Evolutionary conservation across 2,888 invertebrate species (phyloP).

Genomic region (Athalia cordata): DNA sequence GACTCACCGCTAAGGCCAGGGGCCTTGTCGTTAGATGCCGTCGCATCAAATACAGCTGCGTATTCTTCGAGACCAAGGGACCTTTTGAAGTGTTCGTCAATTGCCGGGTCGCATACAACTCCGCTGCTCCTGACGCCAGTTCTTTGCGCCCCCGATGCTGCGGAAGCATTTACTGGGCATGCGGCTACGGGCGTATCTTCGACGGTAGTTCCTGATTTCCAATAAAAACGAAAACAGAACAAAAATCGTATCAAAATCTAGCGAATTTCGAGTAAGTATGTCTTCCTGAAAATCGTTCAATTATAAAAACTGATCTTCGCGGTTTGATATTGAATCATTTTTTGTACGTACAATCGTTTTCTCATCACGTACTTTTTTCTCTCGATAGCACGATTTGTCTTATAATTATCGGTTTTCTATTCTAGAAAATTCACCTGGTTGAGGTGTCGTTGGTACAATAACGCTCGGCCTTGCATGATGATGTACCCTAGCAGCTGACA

Average conservation of each 20-base stretch:
- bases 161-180: constrained; percentile 66
- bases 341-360: too few species aligned
- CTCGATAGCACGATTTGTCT: background rate
- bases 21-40: constrained; percentile 66
- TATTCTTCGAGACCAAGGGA: constrained; percentile 86
- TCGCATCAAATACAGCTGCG: constrained; percentile 70
- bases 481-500: constrained; percentile 68
- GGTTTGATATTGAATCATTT: too few species aligned
- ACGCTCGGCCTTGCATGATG: constrained; percentile 70
- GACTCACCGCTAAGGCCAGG: constrained; percentile 69
- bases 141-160: constrained; percentile 59
- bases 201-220: constrained; percentile 64
- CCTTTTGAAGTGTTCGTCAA: constrained; percentile 96
- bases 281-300: too few species aligned
- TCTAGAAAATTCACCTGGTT: constrained; percentile 58
- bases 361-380: background rate
- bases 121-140: constrained; percentile 66
- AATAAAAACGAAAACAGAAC: too few species aligned
- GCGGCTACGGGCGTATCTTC: constrained; percentile 69
- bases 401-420: constrained; percentile 27
- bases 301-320: too few species aligned
- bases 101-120: constrained; percentile 85
- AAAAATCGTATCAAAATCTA: background rate
- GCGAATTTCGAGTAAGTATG: background rate
- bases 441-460: constrained; percentile 69